Conservation (phyloP, 2,888 invertebrate species). For the Pollenia angustigena region DNA sequence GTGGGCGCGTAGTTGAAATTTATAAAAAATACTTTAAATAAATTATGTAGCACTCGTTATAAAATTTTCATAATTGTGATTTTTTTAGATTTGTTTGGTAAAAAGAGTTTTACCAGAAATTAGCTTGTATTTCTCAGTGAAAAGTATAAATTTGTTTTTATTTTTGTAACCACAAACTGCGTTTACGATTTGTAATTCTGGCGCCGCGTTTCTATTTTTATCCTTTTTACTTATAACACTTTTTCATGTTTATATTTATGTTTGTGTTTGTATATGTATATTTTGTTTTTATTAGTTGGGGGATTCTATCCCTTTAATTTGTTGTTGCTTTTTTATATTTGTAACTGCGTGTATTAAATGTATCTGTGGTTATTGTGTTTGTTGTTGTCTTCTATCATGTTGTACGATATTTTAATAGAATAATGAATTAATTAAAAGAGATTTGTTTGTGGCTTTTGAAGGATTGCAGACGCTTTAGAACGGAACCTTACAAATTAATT, state of each 20-base stretch:
- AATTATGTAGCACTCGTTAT: slow-evolving; percentile 45
- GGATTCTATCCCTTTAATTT: slow-evolving; percentile 14
- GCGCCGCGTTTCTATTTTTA: slow-evolving; percentile 39
- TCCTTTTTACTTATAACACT: slow-evolving; percentile 38
- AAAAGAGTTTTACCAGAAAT: slow-evolving; percentile 47
- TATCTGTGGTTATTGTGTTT: slow-evolving; percentile 9
- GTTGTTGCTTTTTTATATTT: slow-evolving; percentile 13
- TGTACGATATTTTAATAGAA: slow-evolving; percentile 78
- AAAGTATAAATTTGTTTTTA: slow-evolving; percentile 3
- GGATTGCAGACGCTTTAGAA: slow-evolving; percentile 77
- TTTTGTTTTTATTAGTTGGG: slow-evolving; percentile 27
- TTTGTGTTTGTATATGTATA: background rate
- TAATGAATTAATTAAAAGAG: slow-evolving; percentile 83
- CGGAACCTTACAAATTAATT: slow-evolving; percentile 70
- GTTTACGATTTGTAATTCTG: slow-evolving; percentile 63
- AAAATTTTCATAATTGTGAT: slow-evolving; percentile 47
- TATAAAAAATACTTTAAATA: slow-evolving; percentile 32
- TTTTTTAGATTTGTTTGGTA: slow-evolving; percentile 32
- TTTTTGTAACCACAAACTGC: slow-evolving; percentile 53
- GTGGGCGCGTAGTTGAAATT: background rate
- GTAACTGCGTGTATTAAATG: slow-evolving; percentile 14
- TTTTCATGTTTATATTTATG: slow-evolving; percentile 11
- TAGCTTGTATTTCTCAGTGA: slow-evolving; percentile 37
- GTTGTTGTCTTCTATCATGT: slow-evolving; percentile 51
- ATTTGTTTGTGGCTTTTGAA: slow-evolving; percentile 82